phyloP scores from a whole-genome alignment of 1,140 invertebrate species.

The Octopus sinensis region DNA sequence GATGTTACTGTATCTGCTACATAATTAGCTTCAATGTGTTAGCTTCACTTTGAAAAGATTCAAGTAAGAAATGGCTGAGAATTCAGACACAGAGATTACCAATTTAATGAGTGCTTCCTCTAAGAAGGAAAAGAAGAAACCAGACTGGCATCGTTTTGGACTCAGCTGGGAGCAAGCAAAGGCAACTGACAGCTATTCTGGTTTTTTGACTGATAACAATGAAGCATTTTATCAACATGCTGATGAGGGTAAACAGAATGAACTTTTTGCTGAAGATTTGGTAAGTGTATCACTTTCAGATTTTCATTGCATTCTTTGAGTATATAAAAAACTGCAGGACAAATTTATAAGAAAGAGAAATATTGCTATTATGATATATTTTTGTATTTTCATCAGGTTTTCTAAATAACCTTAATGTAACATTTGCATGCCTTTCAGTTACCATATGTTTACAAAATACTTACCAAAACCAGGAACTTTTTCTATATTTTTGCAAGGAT shows the following conservation, averaged over 20 bases:
- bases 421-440: no score
- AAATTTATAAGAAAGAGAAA: no score
- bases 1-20: background rate
- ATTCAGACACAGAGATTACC: background rate
- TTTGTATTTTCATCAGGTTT: no score
- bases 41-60: no score
- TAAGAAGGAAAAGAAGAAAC: constrained; percentile 31
- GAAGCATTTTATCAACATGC: constrained; percentile 35
- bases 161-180: constrained; percentile 46
- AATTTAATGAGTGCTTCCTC: background rate
- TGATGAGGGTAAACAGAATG: constrained; percentile 64
- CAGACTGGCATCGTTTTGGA: constrained; percentile 53
- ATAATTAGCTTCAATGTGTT: background rate
- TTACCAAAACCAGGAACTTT: no score
- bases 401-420: no score
- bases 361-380: no score
- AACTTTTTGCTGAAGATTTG: constrained; percentile 84
- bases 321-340: no score
- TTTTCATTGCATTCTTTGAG: background rate
- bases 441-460: no score
- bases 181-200: constrained; percentile 21
- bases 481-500: no score
- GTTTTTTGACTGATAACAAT: constrained; percentile 23
- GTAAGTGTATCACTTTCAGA: constrained; percentile 53
- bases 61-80: background rate